These are phyloP conservation scores for Mactra quadrangularis DNA, from an alignment of 1,140 invertebrate genomes.

Conservation along the genomic window DNA sequence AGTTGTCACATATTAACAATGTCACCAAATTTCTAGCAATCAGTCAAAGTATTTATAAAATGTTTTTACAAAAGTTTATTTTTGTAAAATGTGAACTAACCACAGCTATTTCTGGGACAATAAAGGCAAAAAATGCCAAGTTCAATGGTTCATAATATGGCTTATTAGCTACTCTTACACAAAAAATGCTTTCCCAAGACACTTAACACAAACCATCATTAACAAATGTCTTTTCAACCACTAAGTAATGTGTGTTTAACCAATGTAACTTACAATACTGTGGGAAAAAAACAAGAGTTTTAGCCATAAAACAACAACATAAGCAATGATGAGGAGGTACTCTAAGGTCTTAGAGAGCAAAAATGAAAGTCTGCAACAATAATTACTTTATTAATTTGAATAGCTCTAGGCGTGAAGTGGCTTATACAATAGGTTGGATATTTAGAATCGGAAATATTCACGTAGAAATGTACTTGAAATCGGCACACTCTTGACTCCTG, in stretches of 20 bases:
- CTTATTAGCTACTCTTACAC: too few species aligned
- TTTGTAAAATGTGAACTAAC: too few species aligned
- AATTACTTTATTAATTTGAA: constrained; percentile 50
- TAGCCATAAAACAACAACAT: too few species aligned
- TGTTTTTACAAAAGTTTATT: too few species aligned
- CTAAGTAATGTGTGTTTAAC: too few species aligned
- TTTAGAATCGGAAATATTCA: constrained; percentile 55
- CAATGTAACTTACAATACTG: neutral
- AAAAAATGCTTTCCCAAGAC: constrained; percentile 30
- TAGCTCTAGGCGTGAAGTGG: constrained; percentile 51
- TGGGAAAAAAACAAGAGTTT: constrained; percentile 38
- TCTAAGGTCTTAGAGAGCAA: neutral
- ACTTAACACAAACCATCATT: constrained; percentile 10
- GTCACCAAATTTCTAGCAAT: too few species aligned
- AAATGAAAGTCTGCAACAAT: neutral
- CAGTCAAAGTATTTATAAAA: too few species aligned
- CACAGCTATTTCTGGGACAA: too few species aligned
- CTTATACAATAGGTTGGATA: constrained; percentile 34
- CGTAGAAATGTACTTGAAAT: constrained; percentile 44
- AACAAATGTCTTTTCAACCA: neutral
- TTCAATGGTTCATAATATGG: too few species aligned
- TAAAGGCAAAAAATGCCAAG: too few species aligned
- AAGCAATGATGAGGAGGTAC: constrained; percentile 6
- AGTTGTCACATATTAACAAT: too few species aligned
- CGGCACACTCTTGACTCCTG: constrained; percentile 43